Conservation (phyloP, 2,113 vertebrate genomes). For the Synchiropus splendidus region DNA sequence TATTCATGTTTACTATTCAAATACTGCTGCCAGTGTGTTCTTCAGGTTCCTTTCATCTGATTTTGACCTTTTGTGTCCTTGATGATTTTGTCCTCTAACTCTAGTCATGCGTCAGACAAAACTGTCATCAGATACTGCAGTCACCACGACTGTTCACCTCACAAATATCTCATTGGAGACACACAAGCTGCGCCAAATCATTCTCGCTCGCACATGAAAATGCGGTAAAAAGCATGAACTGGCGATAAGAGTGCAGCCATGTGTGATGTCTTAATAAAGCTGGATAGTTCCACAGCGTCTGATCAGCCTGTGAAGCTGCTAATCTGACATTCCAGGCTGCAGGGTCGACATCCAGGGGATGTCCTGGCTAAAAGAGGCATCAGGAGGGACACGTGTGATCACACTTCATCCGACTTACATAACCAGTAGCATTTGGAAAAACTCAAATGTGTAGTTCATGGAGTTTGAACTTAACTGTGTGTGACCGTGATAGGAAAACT, state of each 20-base stretch:
- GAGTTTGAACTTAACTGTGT: neutral
- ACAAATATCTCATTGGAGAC: too few species aligned
- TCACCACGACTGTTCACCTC: constrained; percentile 1
- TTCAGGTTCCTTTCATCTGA: neutral
- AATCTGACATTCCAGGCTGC: constrained; percentile 34
- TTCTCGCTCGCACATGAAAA: too few species aligned
- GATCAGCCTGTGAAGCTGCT: constrained; percentile 17
- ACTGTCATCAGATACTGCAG: constrained; percentile 37
- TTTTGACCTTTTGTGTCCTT: constrained; percentile 47
- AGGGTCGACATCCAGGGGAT: constrained; percentile 21
- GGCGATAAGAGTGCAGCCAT: too few species aligned
- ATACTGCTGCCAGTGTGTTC: neutral
- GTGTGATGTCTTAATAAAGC: constrained; percentile 15
- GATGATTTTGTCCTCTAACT: constrained; percentile 31
- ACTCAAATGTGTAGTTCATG: too few species aligned
- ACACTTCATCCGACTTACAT: too few species aligned
- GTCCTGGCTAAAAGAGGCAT: constrained; percentile 37
- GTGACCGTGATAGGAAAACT: too few species aligned
- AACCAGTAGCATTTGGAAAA: too few species aligned
- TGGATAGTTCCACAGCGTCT: constrained; percentile 3
- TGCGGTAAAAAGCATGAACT: too few species aligned
- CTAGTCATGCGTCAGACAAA: constrained; percentile 22
- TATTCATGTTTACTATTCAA: neutral
- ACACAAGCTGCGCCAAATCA: too few species aligned
- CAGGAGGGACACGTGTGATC: constrained; percentile 4